A percentile compares a stretch with the other conserved stretches of the same genome.
Evolutionary conservation across 2,888 invertebrate genomes (phyloP).

Genomic region (Antheraea yamamai): DNA sequence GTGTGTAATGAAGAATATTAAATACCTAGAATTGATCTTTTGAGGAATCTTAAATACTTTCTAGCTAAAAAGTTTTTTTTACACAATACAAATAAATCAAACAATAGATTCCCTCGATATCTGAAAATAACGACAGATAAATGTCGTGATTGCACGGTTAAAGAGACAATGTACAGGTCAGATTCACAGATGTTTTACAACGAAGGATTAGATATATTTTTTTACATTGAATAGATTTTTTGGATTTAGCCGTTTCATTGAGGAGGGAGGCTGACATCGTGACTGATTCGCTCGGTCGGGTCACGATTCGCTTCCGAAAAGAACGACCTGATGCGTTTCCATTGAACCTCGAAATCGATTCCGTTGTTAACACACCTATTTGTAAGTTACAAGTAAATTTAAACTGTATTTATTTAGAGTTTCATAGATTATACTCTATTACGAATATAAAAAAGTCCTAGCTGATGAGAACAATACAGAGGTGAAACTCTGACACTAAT

Average conservation of each 20-base stretch:
- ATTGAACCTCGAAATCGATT: slow-evolving; percentile 30
- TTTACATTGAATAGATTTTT: slow-evolving; percentile 38
- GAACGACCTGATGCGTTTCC: slow-evolving; percentile 44
- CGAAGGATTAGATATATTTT: slow-evolving; percentile 33
- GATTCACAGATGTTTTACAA: slow-evolving; percentile 39
- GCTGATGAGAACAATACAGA: background rate
- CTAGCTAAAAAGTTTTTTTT: background rate
- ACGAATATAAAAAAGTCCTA: background rate
- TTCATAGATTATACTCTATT: background rate
- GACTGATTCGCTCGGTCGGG: slow-evolving; percentile 58
- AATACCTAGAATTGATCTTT: too few relatives aligned
- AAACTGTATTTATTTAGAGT: background rate
- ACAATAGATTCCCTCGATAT: slow-evolving; percentile 28
- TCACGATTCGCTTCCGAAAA: slow-evolving; percentile 64
- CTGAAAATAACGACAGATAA: slow-evolving; percentile 28
- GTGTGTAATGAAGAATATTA: slow-evolving; percentile 25
- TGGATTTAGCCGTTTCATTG: slow-evolving; percentile 51
- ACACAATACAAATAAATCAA: slow-evolving; percentile 23
- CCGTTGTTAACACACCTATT: slow-evolving; percentile 16
- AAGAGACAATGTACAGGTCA: slow-evolving; percentile 41
- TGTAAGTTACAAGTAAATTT: background rate
- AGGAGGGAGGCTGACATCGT: slow-evolving; percentile 55
- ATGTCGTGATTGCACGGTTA: slow-evolving; percentile 70
- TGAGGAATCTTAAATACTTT: background rate
- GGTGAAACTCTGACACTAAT: background rate